These are phyloP conservation scores for Molorchus minor DNA, from an alignment of 2,888 invertebrate species.

Conservation along the genomic window DNA sequence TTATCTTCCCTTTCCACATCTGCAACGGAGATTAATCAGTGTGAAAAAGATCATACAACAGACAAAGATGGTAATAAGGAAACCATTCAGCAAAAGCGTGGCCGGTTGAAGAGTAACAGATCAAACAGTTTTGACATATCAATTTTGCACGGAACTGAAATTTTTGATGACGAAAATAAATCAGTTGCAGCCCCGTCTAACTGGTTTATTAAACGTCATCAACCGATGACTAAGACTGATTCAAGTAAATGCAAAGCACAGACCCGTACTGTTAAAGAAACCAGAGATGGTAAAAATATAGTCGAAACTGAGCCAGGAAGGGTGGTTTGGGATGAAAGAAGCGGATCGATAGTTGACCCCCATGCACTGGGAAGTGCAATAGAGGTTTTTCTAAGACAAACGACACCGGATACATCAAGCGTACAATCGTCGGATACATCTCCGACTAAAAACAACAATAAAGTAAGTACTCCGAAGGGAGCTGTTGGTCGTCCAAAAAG, in stretches of 20 bases:
- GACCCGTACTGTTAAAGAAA: conserved; percentile 9
- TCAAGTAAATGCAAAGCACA: conserved; percentile 39
- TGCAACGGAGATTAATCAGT: conserved; percentile 80
- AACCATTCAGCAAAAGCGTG: conserved; percentile 63
- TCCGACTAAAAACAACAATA: conserved; percentile 49
- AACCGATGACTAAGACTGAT: conserved; percentile 64
- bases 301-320: conserved; percentile 60
- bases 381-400: conserved; percentile 79
- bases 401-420: conserved; percentile 64
- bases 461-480: conserved; percentile 39
- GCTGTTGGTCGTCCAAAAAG: conserved; percentile 48
- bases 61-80: conserved; percentile 41
- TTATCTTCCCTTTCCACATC: conserved; percentile 82
- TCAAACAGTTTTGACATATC: conserved; percentile 89
- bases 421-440: conserved; percentile 26
- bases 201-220: conserved; percentile 82
- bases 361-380: conserved; percentile 84
- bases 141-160: conserved; percentile 66
- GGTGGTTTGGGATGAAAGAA: conserved; percentile 79
- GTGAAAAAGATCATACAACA: conserved; percentile 62
- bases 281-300: conserved; percentile 40
- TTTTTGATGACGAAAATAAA: conserved; percentile 38
- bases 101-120: conserved; percentile 72
- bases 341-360: conserved; percentile 82
- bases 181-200: conserved; percentile 65